Evolutionary conservation across 2,888 invertebrate genomes (phyloP), one percentile per base, ranked within the genome.

Genomic region (Hesperia comma): DNA sequence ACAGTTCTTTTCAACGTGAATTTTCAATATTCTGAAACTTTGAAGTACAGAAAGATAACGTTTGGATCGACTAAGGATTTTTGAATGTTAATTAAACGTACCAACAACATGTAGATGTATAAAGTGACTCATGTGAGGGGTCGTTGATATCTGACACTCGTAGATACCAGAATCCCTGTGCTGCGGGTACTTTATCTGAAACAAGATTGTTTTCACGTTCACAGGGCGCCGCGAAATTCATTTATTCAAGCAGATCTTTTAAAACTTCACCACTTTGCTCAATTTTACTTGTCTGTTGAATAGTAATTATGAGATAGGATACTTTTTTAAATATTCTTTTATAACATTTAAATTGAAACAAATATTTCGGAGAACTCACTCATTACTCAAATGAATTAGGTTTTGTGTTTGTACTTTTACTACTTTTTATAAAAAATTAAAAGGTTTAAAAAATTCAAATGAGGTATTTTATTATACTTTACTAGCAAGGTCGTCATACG

Each of bases 121-220:
- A 85, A 97, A 97, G 88, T 98, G 98, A 81, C 97, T 97, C 94
- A 97, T 96, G 82, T 98, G 98, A 21, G 98, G 98, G 68, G 97
- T 97, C 70, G 98, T 98, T 76, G 97, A 97, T 83, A 98, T 96
- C 94, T 98, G 98, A 88, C 98, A 98, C 92, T 98, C 98, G 91
- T 98, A 98, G 78, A 97, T 95, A 69, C 98, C 98, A 17, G 96
- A 95, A 87, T 98, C 98, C 75, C 97, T 94, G 84, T 97, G 96
- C 85, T 98, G 98, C 0, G 98, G 97, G 85, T 97, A 98, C 87
- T 98, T 97, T 87, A 98, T 97, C 94, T 95, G 95, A n/a, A 90
- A 92, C 82, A 85, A 86, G 74, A 49, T 56, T 63, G 53, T 68
- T 64, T 63, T 26, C 46, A 68, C 61, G 67, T 51, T 10, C 17